Evolutionary conservation across 1,140 invertebrate species (phyloP), one percentile per base, ranked within the genome.

Genomic region (Rhynchophorus ferrugineus): DNA sequence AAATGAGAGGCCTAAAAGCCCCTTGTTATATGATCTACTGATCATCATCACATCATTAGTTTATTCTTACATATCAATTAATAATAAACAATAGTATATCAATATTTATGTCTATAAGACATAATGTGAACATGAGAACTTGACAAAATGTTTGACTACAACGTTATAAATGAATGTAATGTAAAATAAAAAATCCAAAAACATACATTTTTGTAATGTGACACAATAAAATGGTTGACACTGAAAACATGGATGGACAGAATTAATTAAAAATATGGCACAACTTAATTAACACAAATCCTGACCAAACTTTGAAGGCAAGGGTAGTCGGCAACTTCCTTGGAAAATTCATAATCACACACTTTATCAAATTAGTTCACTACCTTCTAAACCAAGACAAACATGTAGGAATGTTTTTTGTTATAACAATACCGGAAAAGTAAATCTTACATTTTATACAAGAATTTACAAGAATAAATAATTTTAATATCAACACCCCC

Each of bases 41-140:
- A 69, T 69, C 67, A 70, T 70, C 65, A 70, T 70, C 68, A 70
- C 68, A 70, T 68, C 67, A 68, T 69, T 70, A 70, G 66, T 70
- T 68, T 68, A 69, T 68, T 65, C 62, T 67, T 69, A 63, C 61
- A 54, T 47, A 53, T 65, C 67, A 69, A 67, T 67, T 65, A 63
- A 66, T 65, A 64, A 63, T 68, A 69, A 68, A 66, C 67, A 69
- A 67, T 66, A 69, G 62, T 68, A 68, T 67, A 66, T 68, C 61
- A 66, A 60, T 66, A 64, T 61, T 67, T 59, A 65, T 66, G 61
- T 67, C 62, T 66, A 63, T 62, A 56, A 67, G 64, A 67, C 64
- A 64, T 60, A 67, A 60, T 54, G 64, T 67, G 65, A 66, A 65
- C 61, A 60, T 63, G 46, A 44, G 60, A 66, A 64, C 59, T 65